Evolutionary conservation across 2,113 vertebrate genomes (phyloP).

Genomic region (Elaphurus davidianus): DNA sequence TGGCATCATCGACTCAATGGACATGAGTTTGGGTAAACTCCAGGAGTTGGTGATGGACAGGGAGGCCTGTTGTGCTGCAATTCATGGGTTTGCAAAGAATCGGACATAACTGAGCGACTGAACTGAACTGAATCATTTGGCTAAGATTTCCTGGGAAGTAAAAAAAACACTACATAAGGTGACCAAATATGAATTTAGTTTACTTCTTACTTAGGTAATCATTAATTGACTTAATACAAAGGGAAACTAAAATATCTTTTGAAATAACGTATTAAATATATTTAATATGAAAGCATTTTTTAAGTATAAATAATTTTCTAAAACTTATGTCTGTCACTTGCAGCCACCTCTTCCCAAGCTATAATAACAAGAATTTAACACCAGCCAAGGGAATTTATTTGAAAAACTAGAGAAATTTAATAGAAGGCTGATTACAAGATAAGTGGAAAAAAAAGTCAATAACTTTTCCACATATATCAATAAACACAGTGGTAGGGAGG

Average conservation of each 20-base stretch:
- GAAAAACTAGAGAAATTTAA: not conserved
- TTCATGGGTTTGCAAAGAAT: not conserved
- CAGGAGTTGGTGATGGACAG: not conserved
- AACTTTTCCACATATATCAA: not conserved
- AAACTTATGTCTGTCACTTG: not conserved
- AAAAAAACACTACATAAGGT: not conserved
- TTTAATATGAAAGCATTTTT: not conserved
- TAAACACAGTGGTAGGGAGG: not conserved
- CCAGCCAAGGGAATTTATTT: not conserved
- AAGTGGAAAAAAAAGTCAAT: not conserved
- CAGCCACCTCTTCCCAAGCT: not conserved
- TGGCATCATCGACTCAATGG: not conserved
- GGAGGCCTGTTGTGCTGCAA: not conserved
- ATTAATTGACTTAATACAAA: not conserved
- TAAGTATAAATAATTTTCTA: not conserved
- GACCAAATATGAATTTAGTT: not conserved
- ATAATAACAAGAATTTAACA: not conserved
- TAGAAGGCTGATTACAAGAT: not conserved
- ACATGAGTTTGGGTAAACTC: not conserved
- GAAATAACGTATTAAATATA: not conserved
- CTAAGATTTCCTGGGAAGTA: not conserved
- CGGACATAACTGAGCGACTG: accelerated
- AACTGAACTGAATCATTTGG: not conserved
- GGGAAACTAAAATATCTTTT: not conserved
- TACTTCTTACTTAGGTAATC: not conserved